phyloP scores from a whole-genome alignment of 2,888 invertebrate genomes.

The Oscheius onirici region DNA sequence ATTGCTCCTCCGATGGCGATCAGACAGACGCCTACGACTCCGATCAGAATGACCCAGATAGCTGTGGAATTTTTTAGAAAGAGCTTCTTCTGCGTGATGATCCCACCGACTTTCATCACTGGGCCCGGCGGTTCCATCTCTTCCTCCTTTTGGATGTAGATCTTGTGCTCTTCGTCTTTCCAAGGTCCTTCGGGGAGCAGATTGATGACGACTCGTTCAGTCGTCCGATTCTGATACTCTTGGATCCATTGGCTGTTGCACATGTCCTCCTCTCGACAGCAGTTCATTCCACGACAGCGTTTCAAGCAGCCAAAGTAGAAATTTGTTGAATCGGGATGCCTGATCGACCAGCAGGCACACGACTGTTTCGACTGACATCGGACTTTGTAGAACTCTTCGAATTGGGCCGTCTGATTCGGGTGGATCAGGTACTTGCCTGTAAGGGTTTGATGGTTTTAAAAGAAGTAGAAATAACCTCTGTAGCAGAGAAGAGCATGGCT shows the following conservation, averaged over 20 bases:
- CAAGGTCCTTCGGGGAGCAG: background rate
- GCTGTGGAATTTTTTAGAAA: no score
- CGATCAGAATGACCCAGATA: no score
- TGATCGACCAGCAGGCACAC: background rate
- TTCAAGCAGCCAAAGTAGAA: background rate
- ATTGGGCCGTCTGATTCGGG: background rate
- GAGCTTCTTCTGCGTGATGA: no score
- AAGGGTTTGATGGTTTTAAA: background rate
- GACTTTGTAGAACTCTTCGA: background rate
- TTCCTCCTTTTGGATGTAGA: background rate
- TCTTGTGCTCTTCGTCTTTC: background rate
- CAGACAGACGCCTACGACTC: no score
- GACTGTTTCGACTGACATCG: background rate
- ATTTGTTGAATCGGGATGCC: background rate
- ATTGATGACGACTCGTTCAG: background rate
- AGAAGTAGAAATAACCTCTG: background rate
- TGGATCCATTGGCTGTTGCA: conserved; percentile 11
- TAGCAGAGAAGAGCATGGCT: conserved; percentile 1
- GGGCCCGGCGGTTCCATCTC: background rate
- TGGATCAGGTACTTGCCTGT: background rate
- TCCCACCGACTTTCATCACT: no score
- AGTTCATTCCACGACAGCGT: background rate
- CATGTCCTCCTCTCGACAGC: background rate
- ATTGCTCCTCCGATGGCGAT: no score
- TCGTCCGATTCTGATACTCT: conserved; percentile 3